phyloP scores from a whole-genome alignment of 2,113 vertebrate genomes.

The Silurus glanis region DNA sequence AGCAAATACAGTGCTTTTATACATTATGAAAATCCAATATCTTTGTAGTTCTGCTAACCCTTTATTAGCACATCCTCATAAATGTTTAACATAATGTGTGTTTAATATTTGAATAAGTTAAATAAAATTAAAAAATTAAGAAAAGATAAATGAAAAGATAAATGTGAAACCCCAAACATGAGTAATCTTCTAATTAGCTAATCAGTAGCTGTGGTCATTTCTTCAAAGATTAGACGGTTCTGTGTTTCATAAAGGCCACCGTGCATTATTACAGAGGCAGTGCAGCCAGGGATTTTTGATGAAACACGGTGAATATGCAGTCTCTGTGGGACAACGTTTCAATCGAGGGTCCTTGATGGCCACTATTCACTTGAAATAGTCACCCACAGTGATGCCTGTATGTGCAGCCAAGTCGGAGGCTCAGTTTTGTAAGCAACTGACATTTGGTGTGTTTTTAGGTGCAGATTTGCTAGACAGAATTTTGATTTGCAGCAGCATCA shows the following conservation, averaged over 20 bases:
- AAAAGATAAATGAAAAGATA: conserved; percentile 28
- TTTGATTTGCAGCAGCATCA: neutral
- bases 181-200: neutral
- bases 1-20: conserved; percentile 40
- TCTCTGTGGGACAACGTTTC: neutral
- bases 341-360: neutral
- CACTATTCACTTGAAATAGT: neutral
- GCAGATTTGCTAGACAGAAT: neutral
- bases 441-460: neutral
- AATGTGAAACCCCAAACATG: conserved; percentile 19
- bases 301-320: neutral
- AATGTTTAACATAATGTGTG: conserved; percentile 51
- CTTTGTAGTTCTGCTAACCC: conserved; percentile 45
- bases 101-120: conserved; percentile 20
- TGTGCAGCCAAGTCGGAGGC: conserved; percentile 1
- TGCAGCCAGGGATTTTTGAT: neutral
- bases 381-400: neutral
- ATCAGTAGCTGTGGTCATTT: conserved; percentile 16
- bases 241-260: neutral
- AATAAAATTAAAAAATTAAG: conserved; percentile 25
- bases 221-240: neutral
- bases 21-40: conserved; percentile 49
- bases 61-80: conserved; percentile 51
- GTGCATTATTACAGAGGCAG: conserved; percentile 5
- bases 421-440: neutral